Conservation (phyloP, 1,140 invertebrate species). For the Metopolophium dirhodum region DNA sequence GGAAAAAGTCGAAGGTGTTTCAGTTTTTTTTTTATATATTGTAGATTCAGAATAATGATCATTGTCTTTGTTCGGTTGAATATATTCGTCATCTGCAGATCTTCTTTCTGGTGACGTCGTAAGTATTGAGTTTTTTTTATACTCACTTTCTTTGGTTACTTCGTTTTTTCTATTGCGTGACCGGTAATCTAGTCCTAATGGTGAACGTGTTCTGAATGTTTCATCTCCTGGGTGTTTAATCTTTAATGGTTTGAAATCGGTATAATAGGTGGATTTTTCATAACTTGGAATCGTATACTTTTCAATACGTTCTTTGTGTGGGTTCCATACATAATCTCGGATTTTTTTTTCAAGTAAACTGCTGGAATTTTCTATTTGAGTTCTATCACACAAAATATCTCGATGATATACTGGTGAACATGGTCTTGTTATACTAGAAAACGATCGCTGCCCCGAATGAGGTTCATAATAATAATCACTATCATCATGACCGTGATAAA, state of each 20-base stretch:
- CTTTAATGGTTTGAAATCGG: background rate
- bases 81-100: background rate
- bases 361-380: background rate
- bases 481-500: background rate
- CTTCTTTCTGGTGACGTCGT: background rate
- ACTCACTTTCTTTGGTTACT: background rate
- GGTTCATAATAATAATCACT: constrained; percentile 20
- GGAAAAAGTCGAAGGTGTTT: background rate
- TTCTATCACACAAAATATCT: background rate
- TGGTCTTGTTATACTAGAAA: constrained; percentile 40
- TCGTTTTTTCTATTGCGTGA: background rate
- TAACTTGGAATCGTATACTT: background rate
- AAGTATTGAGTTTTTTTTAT: background rate
- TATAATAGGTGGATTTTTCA: background rate
- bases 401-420: constrained; percentile 22
- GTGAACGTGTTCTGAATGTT: background rate
- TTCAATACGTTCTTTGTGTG: background rate
- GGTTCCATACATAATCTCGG: constrained; percentile 38
- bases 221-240: background rate
- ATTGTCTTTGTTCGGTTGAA: background rate
- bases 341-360: constrained; percentile 49
- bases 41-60: background rate
- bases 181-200: background rate
- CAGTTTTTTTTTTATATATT: background rate
- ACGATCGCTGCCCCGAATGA: background rate